Evolutionary conservation across 92 coral and sea anemone species (phyloP), one percentile per base, ranked within the genome.

Genomic region (Palythoa grandis): DNA sequence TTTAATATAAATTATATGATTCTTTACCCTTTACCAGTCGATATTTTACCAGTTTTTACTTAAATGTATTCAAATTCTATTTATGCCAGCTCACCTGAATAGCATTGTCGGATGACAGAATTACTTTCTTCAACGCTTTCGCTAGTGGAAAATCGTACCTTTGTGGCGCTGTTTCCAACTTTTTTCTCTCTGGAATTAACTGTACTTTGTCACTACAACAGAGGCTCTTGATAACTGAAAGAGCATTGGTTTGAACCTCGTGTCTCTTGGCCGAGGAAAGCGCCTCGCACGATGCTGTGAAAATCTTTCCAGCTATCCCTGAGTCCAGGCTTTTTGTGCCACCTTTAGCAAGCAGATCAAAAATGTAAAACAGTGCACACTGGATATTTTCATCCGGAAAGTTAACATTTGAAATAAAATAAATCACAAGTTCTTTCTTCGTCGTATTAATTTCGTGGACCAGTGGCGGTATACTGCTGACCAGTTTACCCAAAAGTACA

Each of bases 311-410:
- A 58, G 88, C 88, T 48, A 83, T 47, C 19, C 87, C 89, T 5
- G 61, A 54, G 24, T 86, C 80, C 71, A 95, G 78, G 40, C 54
- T 77, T 19, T 84, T 88, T 14, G 74, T 89, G 13, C 76, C 85
- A 56, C 78, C 87, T 54, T 92, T 91, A 87, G 89, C 93, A 52
- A 95, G 83, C 40, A 85, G 92, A 29, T 87, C 82, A 2, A 92
- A 56, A 3, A 92, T 92, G 72, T 86, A 97, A 20, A 97, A 87
- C 73, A 97, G 57, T 23, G 97, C 91, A 11, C 87, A 77, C 29
- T 89, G 92, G 40, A 89, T 83, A 5, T 78, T 86, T 79, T 97
- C 99, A 35, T 93, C 98, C 0, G 99, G 98, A 73, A 86, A 93
- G 23, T 80, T 53, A 48, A 92, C 67, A 69, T 90, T 83, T 52